A percentile compares a stretch with the other conserved stretches of the same genome.
These are phyloP conservation scores for Calephelis virginiensis DNA, from an alignment of 1,140 invertebrate genomes.

Conservation along the genomic window DNA sequence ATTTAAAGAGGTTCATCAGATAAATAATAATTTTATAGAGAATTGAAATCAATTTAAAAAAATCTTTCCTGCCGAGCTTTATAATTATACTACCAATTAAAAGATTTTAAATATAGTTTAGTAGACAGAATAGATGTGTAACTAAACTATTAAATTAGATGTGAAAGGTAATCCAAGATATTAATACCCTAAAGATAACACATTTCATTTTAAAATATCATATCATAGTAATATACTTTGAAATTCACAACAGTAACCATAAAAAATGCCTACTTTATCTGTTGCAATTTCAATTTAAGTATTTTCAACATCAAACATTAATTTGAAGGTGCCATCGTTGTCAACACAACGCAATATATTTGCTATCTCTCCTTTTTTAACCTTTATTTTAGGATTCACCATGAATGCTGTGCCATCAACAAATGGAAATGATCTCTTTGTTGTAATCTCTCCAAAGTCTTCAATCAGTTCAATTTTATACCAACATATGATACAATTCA, in stretches of 20 bases:
- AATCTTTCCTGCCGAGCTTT: not conserved
- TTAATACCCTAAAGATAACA: no score
- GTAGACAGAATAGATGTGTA: not conserved
- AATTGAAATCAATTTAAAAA: not conserved
- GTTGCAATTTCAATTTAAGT: constrained; percentile 23
- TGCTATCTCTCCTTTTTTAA: constrained; percentile 36
- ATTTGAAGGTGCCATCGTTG: constrained; percentile 50
- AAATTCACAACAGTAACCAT: not conserved
- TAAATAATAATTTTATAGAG: not conserved
- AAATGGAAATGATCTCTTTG: constrained; percentile 47
- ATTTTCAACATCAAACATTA: constrained; percentile 40
- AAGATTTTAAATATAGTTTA: not conserved
- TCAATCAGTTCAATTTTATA: constrained; percentile 60
- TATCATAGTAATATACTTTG: no score
- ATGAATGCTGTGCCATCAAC: constrained; percentile 53
- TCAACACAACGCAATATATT: constrained; percentile 52
- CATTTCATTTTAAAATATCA: no score
- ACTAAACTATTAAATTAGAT: no score
- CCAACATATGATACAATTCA: constrained; percentile 59
- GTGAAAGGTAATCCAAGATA: no score
- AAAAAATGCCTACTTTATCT: not conserved
- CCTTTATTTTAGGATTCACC: constrained; percentile 35
- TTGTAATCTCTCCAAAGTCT: constrained; percentile 42
- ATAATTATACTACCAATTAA: not conserved
- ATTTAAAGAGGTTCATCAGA: not conserved